Base-by-base conservation (phyloP, 2,797 vertebrate species). In the Toxotes lorentzi region DNA sequence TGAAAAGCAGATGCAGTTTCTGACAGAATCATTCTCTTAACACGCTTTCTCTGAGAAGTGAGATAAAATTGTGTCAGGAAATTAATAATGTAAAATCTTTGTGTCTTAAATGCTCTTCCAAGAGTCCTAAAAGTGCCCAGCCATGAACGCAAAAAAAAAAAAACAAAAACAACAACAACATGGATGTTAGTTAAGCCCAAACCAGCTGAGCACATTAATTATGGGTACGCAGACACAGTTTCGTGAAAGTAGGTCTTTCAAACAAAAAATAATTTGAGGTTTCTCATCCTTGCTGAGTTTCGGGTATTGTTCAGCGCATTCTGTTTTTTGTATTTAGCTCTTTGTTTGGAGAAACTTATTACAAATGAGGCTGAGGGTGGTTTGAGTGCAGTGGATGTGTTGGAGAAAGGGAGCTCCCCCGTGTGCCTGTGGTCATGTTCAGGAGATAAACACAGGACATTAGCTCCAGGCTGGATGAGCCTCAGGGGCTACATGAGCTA, bases 391-490 rank as follows among this genome's bases (percentile, higher is more conserved):
- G 12, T 3, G 17, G n/a, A 24, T n/a, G 45, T 7, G 45, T 43
- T 17, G 21, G 50, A 60, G 48, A 53, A 5, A 1, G 53, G 2
- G 72, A 41, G 68, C 68, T n/a, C 41, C 14, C 12, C 35, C 0
- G 35, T 54, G 61, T 43, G 79, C 83, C 80, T 45, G 66, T 7
- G 63, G 83, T 86, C 83, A 56, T 76, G 80, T 80, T 80, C 66
- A 41, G 76, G 76, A 87, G 83, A 88, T 85, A 87, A 91, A 90
- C 73, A 79, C 73, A 73, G 84, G 83, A 89, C 89, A 86, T 88
- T 78, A 81, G 82, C 86, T 84, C 4, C 65, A 45, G 86, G 88
- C 81, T 78, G 80, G 54, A 89, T 53, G 88, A 88, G 86, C 84
- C 88, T 88, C 86, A 5, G 78, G 85, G 86, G 86, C 87, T 21